phyloP scores from a whole-genome alignment of 2,797 vertebrate species.

The Loris lydekkerianus region DNA sequence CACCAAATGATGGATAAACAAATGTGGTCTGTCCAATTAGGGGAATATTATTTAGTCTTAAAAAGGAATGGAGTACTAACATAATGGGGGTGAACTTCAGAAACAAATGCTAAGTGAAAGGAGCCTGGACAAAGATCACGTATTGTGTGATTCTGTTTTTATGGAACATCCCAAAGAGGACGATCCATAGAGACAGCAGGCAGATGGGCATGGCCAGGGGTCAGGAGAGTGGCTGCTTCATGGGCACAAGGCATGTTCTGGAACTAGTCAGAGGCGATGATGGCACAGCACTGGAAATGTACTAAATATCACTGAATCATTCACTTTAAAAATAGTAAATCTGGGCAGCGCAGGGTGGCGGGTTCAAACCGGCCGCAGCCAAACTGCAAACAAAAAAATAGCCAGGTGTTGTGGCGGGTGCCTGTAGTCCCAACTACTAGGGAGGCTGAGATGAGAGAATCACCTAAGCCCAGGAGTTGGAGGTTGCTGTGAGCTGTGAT shows the following conservation, averaged over 20 bases:
- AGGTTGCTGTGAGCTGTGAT: no score
- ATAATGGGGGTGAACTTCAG: no score
- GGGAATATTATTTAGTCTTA: not conserved
- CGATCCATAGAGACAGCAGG: not conserved
- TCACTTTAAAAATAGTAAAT: not conserved
- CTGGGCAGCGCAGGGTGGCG: no score
- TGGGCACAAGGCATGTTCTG: not conserved
- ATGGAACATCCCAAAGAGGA: not conserved
- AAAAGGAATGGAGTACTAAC: not conserved
- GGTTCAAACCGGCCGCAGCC: no score
- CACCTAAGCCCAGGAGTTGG: no score
- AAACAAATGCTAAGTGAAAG: not conserved
- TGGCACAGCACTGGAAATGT: rapidly evolving
- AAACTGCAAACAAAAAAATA: no score
- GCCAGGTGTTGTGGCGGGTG: no score
- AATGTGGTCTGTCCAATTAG: rapidly evolving
- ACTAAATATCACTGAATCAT: not conserved
- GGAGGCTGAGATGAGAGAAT: no score
- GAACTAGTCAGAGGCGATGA: not conserved
- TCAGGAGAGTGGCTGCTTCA: not conserved
- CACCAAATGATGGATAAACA: rapidly evolving
- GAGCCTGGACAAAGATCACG: not conserved
- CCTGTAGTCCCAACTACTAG: no score
- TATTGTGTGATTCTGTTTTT: not conserved
- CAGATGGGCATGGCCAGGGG: no score